Percentiles rank a stretch among this genome's conserved stretches.
phyloP scores from a whole-genome alignment of 1,140 invertebrate species.

The Pseudomyrmex cubaensis region DNA sequence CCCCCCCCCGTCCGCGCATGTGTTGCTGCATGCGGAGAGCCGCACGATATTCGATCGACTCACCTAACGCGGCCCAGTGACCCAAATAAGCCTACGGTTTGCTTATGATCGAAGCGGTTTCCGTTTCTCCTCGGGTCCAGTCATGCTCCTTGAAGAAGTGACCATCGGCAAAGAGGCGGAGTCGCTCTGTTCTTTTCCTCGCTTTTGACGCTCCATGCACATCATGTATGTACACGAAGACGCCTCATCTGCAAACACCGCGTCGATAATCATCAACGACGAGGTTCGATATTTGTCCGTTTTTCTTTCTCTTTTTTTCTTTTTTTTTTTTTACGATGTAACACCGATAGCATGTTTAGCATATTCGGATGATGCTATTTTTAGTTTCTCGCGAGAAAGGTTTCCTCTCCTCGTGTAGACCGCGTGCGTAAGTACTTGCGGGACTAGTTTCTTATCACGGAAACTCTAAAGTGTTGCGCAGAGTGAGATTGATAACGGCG shows the following conservation, averaged over 20 bases:
- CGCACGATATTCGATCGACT: constrained; percentile 55
- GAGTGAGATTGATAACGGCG: neutral
- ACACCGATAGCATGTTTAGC: neutral
- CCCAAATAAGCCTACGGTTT: constrained; percentile 73
- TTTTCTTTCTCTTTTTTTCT: neutral
- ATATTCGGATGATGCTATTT: neutral
- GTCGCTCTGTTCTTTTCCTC: neutral
- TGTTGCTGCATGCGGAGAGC: neutral
- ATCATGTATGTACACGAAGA: neutral
- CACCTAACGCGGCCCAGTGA: constrained; percentile 76
- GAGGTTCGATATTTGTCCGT: too few species aligned
- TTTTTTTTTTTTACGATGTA: neutral
- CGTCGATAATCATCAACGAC: neutral
- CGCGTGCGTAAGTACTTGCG: neutral
- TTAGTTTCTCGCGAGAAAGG: neutral
- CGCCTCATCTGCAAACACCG: neutral
- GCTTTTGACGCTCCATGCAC: neutral
- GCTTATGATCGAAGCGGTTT: constrained; percentile 54
- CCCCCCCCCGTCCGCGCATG: neutral
- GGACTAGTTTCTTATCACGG: neutral
- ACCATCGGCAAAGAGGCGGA: constrained; percentile 25
- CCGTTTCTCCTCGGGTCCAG: constrained; percentile 31
- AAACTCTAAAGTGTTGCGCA: neutral
- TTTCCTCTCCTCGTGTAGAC: neutral
- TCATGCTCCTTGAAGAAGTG: constrained; percentile 30